Evolutionary conservation across 2,113 vertebrate species (phyloP).

Genomic region (Syngnathus floridae): DNA sequence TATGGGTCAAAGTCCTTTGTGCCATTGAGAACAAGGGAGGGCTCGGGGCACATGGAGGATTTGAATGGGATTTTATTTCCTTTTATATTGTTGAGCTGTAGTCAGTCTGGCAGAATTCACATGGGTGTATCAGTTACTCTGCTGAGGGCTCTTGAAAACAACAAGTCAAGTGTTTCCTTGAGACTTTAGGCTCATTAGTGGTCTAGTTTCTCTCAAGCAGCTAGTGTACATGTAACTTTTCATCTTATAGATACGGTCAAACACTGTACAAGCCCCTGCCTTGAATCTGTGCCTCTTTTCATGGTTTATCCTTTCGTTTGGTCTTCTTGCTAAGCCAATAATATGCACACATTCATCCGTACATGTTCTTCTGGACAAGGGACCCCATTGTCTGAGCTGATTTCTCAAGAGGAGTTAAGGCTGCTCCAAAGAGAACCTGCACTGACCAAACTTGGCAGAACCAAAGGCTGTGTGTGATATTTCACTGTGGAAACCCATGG

Average conservation of each 20-base stretch:
- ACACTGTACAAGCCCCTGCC: not conserved
- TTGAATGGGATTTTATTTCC: slow-evolving; percentile 40
- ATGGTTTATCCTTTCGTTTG: slow-evolving; percentile 10
- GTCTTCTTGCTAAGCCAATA: slow-evolving; percentile 1
- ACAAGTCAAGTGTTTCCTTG: slow-evolving; percentile 14
- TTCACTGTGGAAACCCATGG: slow-evolving; percentile 64
- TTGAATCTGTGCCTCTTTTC: not conserved
- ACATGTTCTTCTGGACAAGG: slow-evolving; percentile 21
- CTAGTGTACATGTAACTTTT: slow-evolving; percentile 1
- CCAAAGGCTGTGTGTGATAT: slow-evolving; percentile 47
- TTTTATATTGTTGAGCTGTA: slow-evolving; percentile 27
- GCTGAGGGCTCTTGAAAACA: slow-evolving; percentile 24
- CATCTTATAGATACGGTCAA: not conserved
- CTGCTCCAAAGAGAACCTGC: slow-evolving; percentile 22
- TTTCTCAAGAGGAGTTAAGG: slow-evolving; percentile 15
- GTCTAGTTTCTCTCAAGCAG: slow-evolving; percentile 9
- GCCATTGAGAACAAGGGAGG: slow-evolving; percentile 16
- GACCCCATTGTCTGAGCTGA: slow-evolving; percentile 34
- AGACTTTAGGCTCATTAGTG: slow-evolving; percentile 16
- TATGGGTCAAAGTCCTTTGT: slow-evolving; percentile 19
- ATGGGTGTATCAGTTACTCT: slow-evolving; percentile 1
- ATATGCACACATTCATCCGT: slow-evolving; percentile 11
- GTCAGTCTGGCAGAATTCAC: slow-evolving; percentile 27
- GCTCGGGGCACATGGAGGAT: slow-evolving; percentile 21
- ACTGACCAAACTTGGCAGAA: slow-evolving; percentile 41